Evolutionary conservation across 2,113 vertebrate species (phyloP).

Genomic region (Ptilonorhynchus violaceus): DNA sequence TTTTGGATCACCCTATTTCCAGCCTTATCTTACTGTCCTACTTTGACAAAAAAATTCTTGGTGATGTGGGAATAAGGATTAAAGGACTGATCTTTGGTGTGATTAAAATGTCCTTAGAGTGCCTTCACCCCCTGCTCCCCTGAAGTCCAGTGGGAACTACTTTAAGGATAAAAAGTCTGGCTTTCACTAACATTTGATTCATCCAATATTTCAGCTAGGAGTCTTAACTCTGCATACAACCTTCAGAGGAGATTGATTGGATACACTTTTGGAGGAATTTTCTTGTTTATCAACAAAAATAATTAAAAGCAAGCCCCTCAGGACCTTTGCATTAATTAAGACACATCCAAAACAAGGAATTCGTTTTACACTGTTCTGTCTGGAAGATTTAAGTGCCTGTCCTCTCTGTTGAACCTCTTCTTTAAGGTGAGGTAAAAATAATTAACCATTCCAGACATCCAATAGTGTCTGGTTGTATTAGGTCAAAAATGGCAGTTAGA

Average conservation of each 20-base stretch:
- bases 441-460: neutral
- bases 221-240: neutral
- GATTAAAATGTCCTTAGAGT: conserved; percentile 25
- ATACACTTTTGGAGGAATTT: neutral
- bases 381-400: neutral
- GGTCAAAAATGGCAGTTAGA: conserved; percentile 20
- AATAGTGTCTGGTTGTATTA: neutral
- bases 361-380: neutral
- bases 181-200: neutral
- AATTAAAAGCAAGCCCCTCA: neutral
- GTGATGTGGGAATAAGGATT: conserved; percentile 21
- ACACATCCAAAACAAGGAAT: neutral
- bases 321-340: neutral
- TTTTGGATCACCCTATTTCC: neutral
- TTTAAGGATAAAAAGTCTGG: neutral
- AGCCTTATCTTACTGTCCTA: neutral
- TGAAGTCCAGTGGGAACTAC: neutral
- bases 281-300: conserved; percentile 5
- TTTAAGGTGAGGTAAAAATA: conserved; percentile 27
- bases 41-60: neutral
- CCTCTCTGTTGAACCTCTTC: neutral
- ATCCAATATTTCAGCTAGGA: neutral
- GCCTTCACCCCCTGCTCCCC: neutral
- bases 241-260: neutral
- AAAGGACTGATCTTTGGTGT: neutral